Conservation (phyloP, 2,888 invertebrate species). For the Latrodectus elegans region DNA sequence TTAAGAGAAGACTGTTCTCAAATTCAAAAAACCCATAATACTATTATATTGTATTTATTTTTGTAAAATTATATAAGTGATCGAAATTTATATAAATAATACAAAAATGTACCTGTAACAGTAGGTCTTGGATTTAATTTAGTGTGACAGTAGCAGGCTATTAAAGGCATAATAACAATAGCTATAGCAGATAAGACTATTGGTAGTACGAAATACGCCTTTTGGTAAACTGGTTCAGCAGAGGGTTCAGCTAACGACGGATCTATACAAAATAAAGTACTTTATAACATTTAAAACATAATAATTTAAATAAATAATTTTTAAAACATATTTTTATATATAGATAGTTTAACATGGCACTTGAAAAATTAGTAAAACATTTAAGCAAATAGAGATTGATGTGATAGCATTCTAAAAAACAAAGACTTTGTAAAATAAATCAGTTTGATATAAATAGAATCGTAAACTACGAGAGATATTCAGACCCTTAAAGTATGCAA, state of each 20-base stretch:
- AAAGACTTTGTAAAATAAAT: not conserved
- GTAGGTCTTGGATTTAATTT: constrained; percentile 42
- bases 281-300: not conserved
- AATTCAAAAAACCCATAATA: too few species aligned
- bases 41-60: too few species aligned
- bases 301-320: not conserved
- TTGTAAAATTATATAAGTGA: too few species aligned
- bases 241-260: constrained; percentile 44
- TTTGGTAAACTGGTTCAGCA: constrained; percentile 53
- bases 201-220: constrained; percentile 50
- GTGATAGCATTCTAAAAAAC: not conserved
- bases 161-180: constrained; percentile 54
- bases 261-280: constrained; percentile 30
- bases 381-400: too few species aligned
- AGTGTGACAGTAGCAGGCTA: constrained; percentile 56
- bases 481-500: too few species aligned
- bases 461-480: too few species aligned
- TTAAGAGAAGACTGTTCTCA: too few species aligned
- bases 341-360: too few species aligned
- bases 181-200: constrained; percentile 52
- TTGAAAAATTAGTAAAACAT: too few species aligned
- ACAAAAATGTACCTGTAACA: constrained; percentile 39
- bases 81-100: too few species aligned
- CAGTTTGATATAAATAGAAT: not conserved
- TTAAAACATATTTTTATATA: not conserved